These are phyloP conservation scores for Cistogaster globosa DNA, from an alignment of 2,888 invertebrate genomes.

Conservation along the genomic window DNA sequence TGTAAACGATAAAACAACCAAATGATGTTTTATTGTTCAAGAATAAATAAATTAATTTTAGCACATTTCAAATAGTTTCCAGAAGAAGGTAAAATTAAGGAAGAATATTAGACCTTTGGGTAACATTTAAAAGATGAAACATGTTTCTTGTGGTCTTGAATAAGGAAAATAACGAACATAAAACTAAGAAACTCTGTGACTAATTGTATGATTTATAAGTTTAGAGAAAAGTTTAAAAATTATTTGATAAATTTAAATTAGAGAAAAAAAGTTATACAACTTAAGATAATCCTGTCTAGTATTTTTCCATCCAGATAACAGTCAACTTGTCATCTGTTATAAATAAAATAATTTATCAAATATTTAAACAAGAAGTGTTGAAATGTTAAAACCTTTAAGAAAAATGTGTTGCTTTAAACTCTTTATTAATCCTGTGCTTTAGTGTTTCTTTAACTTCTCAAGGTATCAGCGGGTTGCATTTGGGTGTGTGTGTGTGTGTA, in stretches of 20 bases:
- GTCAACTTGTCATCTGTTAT: constrained; percentile 61
- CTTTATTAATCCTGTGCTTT: constrained; percentile 23
- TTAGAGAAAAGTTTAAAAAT: constrained; percentile 44
- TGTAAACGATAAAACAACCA: constrained; percentile 1
- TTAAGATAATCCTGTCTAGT: constrained; percentile 21
- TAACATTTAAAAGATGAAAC: constrained; percentile 64
- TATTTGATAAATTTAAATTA: constrained; percentile 61
- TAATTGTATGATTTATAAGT: constrained; percentile 68
- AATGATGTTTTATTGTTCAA: background rate
- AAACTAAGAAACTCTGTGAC: constrained; percentile 58
- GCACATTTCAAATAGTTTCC: constrained; percentile 48
- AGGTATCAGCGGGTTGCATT: background rate
- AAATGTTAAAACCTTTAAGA: constrained; percentile 37
- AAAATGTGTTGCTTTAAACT: background rate
- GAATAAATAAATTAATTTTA: constrained; percentile 56
- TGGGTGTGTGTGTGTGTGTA: background rate
- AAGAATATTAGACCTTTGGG: constrained; percentile 66
- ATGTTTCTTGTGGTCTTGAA: constrained; percentile 66
- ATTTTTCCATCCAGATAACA: constrained; percentile 48
- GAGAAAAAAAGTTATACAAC: constrained; percentile 2
- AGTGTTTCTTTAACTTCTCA: constrained; percentile 14
- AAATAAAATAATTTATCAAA: constrained; percentile 69
- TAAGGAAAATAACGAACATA: constrained; percentile 2
- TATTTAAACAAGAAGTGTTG: constrained; percentile 40
- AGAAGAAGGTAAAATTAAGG: constrained; percentile 56